phyloP scores from a whole-genome alignment of 1,140 invertebrate genomes.

The Hyposmocoma kahamanoa region DNA sequence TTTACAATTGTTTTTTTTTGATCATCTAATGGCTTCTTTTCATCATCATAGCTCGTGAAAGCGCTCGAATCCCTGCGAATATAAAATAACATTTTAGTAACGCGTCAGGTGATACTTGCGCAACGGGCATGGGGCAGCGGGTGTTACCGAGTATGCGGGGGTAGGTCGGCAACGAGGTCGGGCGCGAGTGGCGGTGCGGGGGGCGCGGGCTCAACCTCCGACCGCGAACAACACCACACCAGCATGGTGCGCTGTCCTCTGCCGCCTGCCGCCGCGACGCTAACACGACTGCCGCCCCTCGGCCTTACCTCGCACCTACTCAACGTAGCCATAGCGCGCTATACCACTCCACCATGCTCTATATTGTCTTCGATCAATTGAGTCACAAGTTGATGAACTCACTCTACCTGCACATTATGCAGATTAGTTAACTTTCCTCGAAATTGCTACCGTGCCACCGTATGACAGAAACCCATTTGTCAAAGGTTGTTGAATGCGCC shows the following conservation, averaged over 20 bases:
- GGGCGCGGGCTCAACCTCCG: conserved; percentile 25
- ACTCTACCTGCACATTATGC: conserved; percentile 43
- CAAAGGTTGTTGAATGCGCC: not conserved
- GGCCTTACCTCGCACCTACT: conserved; percentile 20
- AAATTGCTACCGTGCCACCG: conserved; percentile 4
- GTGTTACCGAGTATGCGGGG: conserved; percentile 52
- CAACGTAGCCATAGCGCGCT: conserved; percentile 18
- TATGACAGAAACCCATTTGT: conserved; percentile 8
- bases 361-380: conserved; percentile 38
- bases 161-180: conserved; percentile 59
- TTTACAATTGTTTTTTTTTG: conserved; percentile 12
- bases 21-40: conserved; percentile 11
- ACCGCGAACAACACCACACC: conserved; percentile 50
- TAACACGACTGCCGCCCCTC: conserved; percentile 50
- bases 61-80: conserved; percentile 53
- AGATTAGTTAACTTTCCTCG: conserved; percentile 24
- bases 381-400: conserved; percentile 53
- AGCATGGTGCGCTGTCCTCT: conserved; percentile 65
- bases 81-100: conserved; percentile 14
- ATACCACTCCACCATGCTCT: conserved; percentile 17
- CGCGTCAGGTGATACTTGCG: conserved; percentile 17
- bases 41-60: conserved; percentile 23
- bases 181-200: conserved; percentile 35
- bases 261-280: conserved; percentile 54
- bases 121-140: conserved; percentile 2